Evolutionary conservation across 2,888 invertebrate genomes (phyloP).

Genomic region (Agrotis exclamationis): DNA sequence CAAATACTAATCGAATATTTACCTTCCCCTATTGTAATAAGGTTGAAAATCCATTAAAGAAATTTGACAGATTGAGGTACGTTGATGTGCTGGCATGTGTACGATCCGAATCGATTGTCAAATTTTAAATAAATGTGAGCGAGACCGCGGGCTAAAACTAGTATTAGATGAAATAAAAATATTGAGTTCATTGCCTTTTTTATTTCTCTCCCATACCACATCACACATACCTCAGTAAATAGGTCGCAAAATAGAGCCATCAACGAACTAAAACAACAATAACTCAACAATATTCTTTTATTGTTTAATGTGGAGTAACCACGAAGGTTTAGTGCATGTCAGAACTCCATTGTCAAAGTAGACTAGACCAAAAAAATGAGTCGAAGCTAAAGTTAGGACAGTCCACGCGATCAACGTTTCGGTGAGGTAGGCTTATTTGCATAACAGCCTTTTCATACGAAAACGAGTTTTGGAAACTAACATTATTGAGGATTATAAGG

Average conservation of each 20-base stretch:
- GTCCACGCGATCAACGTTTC: constrained; percentile 38
- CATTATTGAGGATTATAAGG: too few species aligned
- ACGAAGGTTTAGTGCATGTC: constrained; percentile 53
- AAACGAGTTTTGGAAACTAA: neutral
- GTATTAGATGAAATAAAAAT: too few species aligned
- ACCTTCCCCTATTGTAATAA: too few species aligned
- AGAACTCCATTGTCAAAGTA: constrained; percentile 39
- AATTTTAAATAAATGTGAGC: too few species aligned
- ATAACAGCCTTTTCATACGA: constrained; percentile 45
- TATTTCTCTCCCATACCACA: too few species aligned
- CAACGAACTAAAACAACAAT: constrained; percentile 14
- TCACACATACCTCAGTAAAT: neutral
- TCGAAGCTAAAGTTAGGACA: constrained; percentile 41
- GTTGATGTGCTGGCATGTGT: too few species aligned
- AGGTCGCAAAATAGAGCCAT: constrained; percentile 19
- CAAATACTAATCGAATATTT: too few species aligned
- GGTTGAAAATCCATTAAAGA: too few species aligned
- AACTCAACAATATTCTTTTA: constrained; percentile 26
- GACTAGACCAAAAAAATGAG: constrained; percentile 42
- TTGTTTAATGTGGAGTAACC: constrained; percentile 41
- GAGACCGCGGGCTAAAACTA: too few species aligned
- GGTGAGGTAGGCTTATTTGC: constrained; percentile 23
- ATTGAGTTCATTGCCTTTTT: too few species aligned
- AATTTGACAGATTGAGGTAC: too few species aligned
- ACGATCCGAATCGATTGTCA: too few species aligned